Conservation (phyloP, 1,140 invertebrate species). For the Mamestra configurata region DNA sequence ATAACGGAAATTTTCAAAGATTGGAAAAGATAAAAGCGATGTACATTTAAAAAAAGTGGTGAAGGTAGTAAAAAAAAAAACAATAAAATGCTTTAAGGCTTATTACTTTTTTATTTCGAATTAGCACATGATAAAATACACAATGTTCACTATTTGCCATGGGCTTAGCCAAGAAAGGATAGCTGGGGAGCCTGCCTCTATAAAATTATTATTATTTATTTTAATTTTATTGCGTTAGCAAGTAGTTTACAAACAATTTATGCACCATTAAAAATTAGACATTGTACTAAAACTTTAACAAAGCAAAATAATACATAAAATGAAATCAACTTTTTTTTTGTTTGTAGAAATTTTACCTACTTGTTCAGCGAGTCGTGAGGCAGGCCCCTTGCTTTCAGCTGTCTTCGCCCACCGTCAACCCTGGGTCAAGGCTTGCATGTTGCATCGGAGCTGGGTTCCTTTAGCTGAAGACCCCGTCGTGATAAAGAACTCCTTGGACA, state of each 20-base stretch:
- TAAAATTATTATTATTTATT: neutral
- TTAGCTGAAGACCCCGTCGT: slow-evolving; percentile 56
- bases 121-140: slow-evolving; percentile 18
- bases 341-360: slow-evolving; percentile 15
- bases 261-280: neutral
- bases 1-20: too few relatives aligned
- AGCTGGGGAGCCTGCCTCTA: neutral
- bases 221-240: neutral
- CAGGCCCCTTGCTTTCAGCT: neutral
- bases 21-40: too few relatives aligned
- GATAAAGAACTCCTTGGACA: slow-evolving; percentile 67
- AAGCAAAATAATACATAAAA: neutral
- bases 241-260: neutral
- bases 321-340: neutral
- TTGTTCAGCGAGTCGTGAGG: neutral
- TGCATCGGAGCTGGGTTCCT: slow-evolving; percentile 5
- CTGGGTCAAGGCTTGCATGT: neutral
- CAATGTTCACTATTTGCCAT: neutral
- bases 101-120: slow-evolving; percentile 27
- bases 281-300: neutral
- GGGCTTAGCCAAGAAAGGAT: neutral
- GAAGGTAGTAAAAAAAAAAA: too few relatives aligned
- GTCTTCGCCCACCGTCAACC: neutral
- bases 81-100: neutral
- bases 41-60: too few relatives aligned